These are phyloP conservation scores for Euclidia mi DNA, from an alignment of 2,888 invertebrate species.

Conservation along the genomic window DNA sequence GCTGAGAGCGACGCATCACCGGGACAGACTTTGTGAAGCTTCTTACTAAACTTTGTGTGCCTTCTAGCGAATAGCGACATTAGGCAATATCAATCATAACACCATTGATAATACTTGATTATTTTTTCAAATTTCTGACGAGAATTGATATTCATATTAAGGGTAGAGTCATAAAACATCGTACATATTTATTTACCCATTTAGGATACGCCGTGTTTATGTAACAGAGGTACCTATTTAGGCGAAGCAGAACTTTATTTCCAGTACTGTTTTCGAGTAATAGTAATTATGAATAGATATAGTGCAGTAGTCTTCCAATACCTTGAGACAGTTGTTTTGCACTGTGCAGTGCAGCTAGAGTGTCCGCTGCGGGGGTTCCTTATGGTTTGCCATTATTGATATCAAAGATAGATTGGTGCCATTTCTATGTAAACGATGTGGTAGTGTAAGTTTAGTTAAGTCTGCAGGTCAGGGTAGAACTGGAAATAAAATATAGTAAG, in stretches of 20 bases:
- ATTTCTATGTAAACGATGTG: constrained; percentile 88
- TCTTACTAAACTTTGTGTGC: constrained; percentile 90
- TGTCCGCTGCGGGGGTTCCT: constrained; percentile 87
- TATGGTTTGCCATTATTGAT: constrained; percentile 89
- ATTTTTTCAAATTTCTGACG: constrained; percentile 67
- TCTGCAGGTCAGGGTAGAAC: constrained; percentile 89
- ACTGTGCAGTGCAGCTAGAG: constrained; percentile 67
- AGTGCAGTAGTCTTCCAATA: constrained; percentile 90
- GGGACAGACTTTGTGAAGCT: constrained; percentile 84
- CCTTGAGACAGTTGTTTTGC: constrained; percentile 79
- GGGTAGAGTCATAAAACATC: constrained; percentile 68
- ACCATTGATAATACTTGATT: constrained; percentile 74
- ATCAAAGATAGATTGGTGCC: constrained; percentile 90
- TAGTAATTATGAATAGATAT: constrained; percentile 82
- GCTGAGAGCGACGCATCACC: constrained; percentile 47
- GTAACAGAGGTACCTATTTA: constrained; percentile 67
- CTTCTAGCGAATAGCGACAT: constrained; percentile 89
- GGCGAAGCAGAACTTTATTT: constrained; percentile 69
- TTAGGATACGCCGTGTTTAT: constrained; percentile 74
- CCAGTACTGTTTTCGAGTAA: constrained; percentile 80
- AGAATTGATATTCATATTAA: constrained; percentile 62
- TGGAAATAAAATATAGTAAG: constrained; percentile 86
- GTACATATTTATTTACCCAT: constrained; percentile 69
- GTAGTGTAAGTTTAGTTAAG: constrained; percentile 89
- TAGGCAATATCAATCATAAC: constrained; percentile 86